Conservation (phyloP, 1,140 invertebrate species). For the Papilio glaucus region DNA sequence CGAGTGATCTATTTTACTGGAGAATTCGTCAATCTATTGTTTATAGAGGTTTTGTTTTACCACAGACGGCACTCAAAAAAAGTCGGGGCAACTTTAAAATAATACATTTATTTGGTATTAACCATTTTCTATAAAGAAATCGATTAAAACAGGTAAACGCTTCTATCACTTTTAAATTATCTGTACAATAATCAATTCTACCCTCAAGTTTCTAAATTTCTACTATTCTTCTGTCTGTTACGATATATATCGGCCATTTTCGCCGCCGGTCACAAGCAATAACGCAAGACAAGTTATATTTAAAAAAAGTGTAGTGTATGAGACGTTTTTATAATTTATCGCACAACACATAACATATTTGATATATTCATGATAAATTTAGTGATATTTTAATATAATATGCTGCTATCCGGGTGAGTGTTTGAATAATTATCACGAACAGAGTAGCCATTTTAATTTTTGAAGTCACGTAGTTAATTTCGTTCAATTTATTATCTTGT, state of each 20-base stretch:
- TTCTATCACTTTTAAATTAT: slow-evolving; percentile 32
- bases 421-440: slow-evolving; percentile 19
- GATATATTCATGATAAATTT: slow-evolving; percentile 48
- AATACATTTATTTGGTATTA: too few species aligned
- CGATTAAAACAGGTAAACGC: not conserved
- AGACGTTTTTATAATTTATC: slow-evolving; percentile 47
- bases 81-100: too few species aligned
- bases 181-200: slow-evolving; percentile 42
- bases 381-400: slow-evolving; percentile 50
- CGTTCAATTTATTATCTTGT: too few species aligned
- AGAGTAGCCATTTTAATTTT: slow-evolving; percentile 4
- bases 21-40: too few species aligned
- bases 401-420: slow-evolving; percentile 65
- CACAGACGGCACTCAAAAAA: too few species aligned
- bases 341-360: slow-evolving; percentile 44
- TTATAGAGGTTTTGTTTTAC: too few species aligned
- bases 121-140: not conserved
- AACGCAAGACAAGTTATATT: slow-evolving; percentile 45
- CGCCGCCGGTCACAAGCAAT: slow-evolving; percentile 56
- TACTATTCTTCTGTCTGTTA: slow-evolving; percentile 37
- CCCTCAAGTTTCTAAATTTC: slow-evolving; percentile 45
- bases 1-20: too few species aligned
- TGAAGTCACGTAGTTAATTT: not conserved
- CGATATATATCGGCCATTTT: slow-evolving; percentile 59
- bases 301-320: slow-evolving; percentile 34